phyloP scores from a whole-genome alignment of 2,113 vertebrate genomes.

The Hypocryptadius cinnamomeus region DNA sequence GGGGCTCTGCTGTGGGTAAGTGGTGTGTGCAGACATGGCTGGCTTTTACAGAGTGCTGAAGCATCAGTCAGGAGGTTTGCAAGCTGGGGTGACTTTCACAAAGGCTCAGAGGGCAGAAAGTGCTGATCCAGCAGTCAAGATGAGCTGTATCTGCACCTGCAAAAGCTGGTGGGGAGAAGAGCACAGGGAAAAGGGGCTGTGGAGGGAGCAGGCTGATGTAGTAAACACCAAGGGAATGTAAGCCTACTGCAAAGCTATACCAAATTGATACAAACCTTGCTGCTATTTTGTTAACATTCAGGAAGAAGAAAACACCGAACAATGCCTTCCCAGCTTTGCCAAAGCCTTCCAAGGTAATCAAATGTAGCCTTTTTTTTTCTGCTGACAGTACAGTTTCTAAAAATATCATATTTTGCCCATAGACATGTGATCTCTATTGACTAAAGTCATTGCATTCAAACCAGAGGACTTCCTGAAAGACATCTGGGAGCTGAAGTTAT shows the following conservation, averaged over 20 bases:
- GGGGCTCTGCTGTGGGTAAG: not conserved
- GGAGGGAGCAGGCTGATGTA: not conserved
- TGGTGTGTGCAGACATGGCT: not conserved
- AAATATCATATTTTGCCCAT: not conserved
- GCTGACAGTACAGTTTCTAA: not conserved
- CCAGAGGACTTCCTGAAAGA: not conserved
- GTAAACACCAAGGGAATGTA: fast-evolving
- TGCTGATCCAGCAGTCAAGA: constrained; percentile 16
- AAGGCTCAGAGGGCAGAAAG: not conserved
- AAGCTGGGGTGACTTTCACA: constrained; percentile 13
- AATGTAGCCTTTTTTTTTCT: not conserved
- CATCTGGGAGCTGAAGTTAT: not conserved
- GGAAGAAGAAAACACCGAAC: not conserved
- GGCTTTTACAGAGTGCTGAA: not conserved
- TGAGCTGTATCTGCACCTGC: not conserved
- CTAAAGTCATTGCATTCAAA: not conserved
- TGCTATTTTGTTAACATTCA: not conserved
- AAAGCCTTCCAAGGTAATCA: not conserved
- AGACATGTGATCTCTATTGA: not conserved
- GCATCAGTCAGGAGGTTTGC: not conserved
- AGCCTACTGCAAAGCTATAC: not conserved
- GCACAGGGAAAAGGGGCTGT: fast-evolving
- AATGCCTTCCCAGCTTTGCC: not conserved
- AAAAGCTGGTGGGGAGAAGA: not conserved
- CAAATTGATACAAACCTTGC: not conserved